Conservation (phyloP, 2,888 invertebrate genomes). For the Conomelus anceps region DNA sequence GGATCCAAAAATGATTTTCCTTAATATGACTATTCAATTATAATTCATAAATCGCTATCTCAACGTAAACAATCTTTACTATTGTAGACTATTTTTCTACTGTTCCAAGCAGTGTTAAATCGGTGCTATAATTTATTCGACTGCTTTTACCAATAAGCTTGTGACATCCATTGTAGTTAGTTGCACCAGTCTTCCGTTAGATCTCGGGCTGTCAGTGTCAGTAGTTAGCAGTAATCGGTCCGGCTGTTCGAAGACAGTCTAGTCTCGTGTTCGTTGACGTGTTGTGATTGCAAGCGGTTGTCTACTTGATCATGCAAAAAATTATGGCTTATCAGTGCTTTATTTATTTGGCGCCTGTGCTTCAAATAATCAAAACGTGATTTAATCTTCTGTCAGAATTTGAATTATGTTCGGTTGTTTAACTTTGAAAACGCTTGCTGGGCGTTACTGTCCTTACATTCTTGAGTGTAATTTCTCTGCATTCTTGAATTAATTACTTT, state of each 20-base stretch:
- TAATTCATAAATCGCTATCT: no score
- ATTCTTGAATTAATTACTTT: neutral
- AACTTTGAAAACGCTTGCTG: neutral
- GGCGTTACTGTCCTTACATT: neutral
- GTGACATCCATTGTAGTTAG: neutral
- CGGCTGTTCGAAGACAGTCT: neutral
- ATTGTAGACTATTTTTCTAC: neutral
- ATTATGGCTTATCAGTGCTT: neutral
- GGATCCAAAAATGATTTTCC: no score
- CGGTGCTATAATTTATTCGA: neutral
- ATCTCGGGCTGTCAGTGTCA: neutral
- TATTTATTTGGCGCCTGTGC: no score
- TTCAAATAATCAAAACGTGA: neutral
- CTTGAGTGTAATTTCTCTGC: neutral
- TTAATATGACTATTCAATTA: no score
- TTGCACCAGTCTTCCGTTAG: neutral
- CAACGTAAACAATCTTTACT: neutral
- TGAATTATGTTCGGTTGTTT: neutral
- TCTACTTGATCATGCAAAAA: neutral
- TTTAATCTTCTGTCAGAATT: neutral
- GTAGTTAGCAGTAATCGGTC: neutral
- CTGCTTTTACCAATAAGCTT: neutral
- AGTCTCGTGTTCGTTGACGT: neutral
- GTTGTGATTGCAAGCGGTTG: neutral
- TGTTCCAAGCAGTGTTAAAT: neutral